Evolutionary conservation across 2,797 vertebrate species (phyloP), one percentile per base, ranked within the genome.

Genomic region (Sphenopsis melanotis): DNA sequence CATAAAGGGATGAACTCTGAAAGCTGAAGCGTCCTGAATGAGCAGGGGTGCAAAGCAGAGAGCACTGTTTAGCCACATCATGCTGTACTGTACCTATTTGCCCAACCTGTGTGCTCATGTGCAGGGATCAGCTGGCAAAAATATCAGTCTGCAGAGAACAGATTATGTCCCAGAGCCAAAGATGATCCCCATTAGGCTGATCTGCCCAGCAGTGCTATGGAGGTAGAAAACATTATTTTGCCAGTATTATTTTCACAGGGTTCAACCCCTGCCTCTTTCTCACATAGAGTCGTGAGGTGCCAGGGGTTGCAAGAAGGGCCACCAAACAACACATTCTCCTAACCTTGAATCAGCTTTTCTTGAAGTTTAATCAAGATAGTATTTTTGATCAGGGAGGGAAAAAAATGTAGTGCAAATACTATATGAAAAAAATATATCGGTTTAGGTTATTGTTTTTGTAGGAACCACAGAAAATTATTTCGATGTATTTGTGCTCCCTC

Each of bases 401-500:
- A 27, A 47, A 50, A 6, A 32, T 22, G 10, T 32, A 44, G 16
- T 80, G 11, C 23, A 63, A 89, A 69, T 59, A 32, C 15, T 36
- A 1, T 8, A 49, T 37, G 29, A 78, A 83, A 59, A 59, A 89
- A 83, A 69, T 26, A 69, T 12, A 57, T 36, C 5, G 3, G 15
- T 56, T 57, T 57, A 12, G 9, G 5, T 41, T 49, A 16, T 47
- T 3, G 5, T 66, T 93, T 83, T 61, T 59, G 27, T 27, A 41
- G 47, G 34, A 59, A 41, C 23, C 1, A 0, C 47, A 82, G 55
- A 93, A 86, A 80, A 83, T 70, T 18, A 39, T 92, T 96, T 79
- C 47, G 53, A 3, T 77, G 95, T 91, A 30, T 93, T 88, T 86
- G 94, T 96, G 83, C 96, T 95, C 96, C 96, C 94, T 96, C 96